Evolutionary conservation across 2,113 vertebrate genomes (phyloP), one percentile per base, ranked within the genome.

Genomic region (Brachypteracias leptosomus): DNA sequence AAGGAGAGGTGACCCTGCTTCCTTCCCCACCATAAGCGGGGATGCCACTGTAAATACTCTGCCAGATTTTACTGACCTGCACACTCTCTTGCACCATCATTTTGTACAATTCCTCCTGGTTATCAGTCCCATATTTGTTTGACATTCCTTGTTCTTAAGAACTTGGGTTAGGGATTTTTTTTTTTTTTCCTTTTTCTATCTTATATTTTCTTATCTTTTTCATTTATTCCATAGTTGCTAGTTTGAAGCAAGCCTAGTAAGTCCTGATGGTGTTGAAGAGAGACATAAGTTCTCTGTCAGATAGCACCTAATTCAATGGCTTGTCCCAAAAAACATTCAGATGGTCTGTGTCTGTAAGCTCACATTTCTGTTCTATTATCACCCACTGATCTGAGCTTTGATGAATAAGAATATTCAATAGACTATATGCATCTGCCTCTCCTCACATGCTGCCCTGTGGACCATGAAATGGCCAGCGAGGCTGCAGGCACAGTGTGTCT

Each of bases 401-500:
- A 40, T n/a, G 76, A 80, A 28, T 15, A 21, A 33, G 24, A 52
- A 68, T 42, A 61, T 26, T n/a, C 35, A 71, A 11, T 2, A 20
- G 47, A 18, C 31, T 42, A 21, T 13, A 17, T 4, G 4, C 11
- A 13, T 26, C 29, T 75, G 10, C 10, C 22, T 61, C 28, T 62
- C 10, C 75, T 36, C 40, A 2, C 0, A 0, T 33, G 25, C 46
- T 74, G 51, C 55, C 42, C 54, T 44, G 6, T 46, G 59, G 36
- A 46, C 36, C 40, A 3, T 16, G 20, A 74, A 54, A 46, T 1
- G 15, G 25, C 25, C 52, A 35, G 33, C 0, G 0, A 77, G 59
- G n/a, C 33, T 38, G 28, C 0, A 5, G n/a, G 18, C 46, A 76
- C 0, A 0, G 2, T 5, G 25, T 42, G 8, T 17, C 26, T 70